Evolutionary conservation across 2,888 invertebrate genomes (phyloP).

Genomic region (Plebejus melissa): DNA sequence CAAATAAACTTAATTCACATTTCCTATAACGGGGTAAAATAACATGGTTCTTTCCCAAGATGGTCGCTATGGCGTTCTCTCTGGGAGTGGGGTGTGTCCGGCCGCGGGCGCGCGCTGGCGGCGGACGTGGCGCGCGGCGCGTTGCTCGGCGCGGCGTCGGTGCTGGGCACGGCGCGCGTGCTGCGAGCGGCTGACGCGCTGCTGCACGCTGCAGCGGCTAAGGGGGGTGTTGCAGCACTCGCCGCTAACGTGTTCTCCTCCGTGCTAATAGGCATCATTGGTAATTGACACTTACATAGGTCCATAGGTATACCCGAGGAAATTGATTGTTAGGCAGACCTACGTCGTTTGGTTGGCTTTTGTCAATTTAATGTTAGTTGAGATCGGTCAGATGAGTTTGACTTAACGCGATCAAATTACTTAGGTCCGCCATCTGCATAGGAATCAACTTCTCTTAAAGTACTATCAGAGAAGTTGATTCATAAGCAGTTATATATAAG

Average conservation of each 20-base stretch:
- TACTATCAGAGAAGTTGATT: no score
- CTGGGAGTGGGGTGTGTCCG: constrained; percentile 61
- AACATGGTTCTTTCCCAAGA: constrained; percentile 39
- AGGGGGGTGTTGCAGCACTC: constrained; percentile 62
- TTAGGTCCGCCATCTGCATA: no score
- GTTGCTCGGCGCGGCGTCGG: constrained; percentile 62
- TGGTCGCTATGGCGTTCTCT: constrained; percentile 67
- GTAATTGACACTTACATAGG: constrained; percentile 40
- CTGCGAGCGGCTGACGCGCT: constrained; percentile 70
- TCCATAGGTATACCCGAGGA: no score
- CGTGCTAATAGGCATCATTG: constrained; percentile 66
- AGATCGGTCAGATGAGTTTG: no score
- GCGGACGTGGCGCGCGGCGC: constrained; percentile 65
- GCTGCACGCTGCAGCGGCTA: constrained; percentile 65
- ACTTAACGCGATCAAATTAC: no score
- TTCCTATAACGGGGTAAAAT: no score
- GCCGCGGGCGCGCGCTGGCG: constrained; percentile 64
- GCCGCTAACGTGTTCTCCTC: constrained; percentile 70
- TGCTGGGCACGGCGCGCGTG: constrained; percentile 70
- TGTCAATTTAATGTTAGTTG: no score
- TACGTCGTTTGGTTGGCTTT: no score
- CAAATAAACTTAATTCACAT: no score
- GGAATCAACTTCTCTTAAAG: no score
- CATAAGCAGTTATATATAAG: no score
- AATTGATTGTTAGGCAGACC: no score